Evolutionary conservation across 2,113 vertebrate genomes (phyloP).

Genomic region (Panthera uncia): DNA sequence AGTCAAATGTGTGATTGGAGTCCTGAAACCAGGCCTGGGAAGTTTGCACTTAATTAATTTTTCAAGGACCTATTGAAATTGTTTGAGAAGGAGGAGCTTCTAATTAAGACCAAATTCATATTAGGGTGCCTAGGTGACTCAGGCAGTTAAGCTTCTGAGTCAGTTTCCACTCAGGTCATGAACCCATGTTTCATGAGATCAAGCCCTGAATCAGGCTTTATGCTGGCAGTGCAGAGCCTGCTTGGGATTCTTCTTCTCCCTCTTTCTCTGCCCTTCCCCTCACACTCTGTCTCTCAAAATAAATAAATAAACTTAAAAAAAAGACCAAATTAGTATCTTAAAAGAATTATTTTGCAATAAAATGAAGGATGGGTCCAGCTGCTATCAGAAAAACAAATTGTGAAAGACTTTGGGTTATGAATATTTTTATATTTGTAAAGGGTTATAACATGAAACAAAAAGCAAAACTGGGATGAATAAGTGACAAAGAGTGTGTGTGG

Average conservation of each 20-base stretch:
- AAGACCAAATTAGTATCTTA: not conserved
- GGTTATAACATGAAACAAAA: not conserved
- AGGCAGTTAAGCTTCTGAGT: too few relatives aligned
- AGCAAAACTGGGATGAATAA: not conserved
- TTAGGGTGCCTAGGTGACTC: too few relatives aligned
- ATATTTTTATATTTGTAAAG: not conserved
- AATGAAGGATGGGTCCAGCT: not conserved
- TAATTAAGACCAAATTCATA: not conserved
- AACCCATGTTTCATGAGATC: too few relatives aligned
- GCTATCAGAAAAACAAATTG: not conserved
- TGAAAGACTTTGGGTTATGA: not conserved
- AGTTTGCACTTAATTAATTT: not conserved
- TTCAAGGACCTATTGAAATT: not conserved
- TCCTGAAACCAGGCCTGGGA: not conserved
- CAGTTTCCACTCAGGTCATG: too few relatives aligned
- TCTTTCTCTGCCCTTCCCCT: too few relatives aligned
- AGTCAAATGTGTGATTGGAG: not conserved
- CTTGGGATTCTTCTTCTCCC: too few relatives aligned
- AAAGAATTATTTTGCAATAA: not conserved
- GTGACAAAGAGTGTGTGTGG: not conserved
- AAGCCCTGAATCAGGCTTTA: too few relatives aligned
- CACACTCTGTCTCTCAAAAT: too few relatives aligned
- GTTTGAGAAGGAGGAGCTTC: not conserved
- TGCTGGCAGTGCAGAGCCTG: too few relatives aligned
- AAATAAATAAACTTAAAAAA: too few relatives aligned